Evolutionary conservation across 2,113 vertebrate genomes (phyloP).

Genomic region (Anas platyrhynchos): DNA sequence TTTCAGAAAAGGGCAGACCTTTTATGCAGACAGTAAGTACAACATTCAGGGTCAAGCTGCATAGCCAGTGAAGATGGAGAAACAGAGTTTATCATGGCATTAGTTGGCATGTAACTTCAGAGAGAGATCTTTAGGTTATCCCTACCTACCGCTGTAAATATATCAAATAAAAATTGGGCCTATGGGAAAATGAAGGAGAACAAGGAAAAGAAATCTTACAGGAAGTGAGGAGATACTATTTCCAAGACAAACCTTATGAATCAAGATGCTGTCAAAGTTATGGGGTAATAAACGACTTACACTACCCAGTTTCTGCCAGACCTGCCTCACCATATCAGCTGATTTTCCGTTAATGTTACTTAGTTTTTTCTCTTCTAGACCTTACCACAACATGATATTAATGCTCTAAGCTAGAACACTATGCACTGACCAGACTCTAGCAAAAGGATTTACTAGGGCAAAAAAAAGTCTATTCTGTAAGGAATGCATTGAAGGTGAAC

Average conservation of each 20-base stretch:
- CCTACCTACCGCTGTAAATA: background rate
- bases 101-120: background rate
- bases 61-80: background rate
- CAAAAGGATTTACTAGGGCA: background rate
- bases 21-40: background rate
- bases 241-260: background rate
- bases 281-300: background rate
- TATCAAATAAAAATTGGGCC: background rate
- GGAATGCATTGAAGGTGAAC: background rate
- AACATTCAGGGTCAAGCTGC: background rate
- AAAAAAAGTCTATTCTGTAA: background rate
- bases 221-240: background rate
- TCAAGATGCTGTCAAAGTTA: background rate
- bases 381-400: background rate
- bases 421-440: rapidly evolving
- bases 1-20: background rate
- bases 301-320: background rate
- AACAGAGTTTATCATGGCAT: background rate
- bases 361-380: background rate
- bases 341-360: background rate
- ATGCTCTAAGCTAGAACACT: rapidly evolving
- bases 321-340: background rate
- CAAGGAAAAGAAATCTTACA: background rate
- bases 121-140: background rate
- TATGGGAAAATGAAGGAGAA: background rate